These are phyloP conservation scores for Oostethus manadensis DNA, from an alignment of 2,113 vertebrate genomes.

Conservation along the genomic window DNA sequence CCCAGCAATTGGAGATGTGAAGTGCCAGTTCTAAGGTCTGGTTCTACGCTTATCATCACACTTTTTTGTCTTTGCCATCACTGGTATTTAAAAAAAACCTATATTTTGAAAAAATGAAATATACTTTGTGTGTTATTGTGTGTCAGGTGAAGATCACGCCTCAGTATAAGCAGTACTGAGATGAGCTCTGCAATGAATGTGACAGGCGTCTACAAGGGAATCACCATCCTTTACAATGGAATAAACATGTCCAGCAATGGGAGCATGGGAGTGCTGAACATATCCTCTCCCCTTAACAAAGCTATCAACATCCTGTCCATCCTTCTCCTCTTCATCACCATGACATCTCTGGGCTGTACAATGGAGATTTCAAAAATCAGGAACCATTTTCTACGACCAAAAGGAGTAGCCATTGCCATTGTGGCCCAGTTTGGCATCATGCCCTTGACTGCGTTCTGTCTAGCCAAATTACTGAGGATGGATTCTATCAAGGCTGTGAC, in stretches of 20 bases:
- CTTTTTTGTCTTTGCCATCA: too few relatives aligned
- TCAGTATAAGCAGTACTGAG: not conserved
- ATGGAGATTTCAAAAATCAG: slow-evolving; percentile 82
- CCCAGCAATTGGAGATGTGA: too few relatives aligned
- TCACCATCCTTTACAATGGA: not conserved
- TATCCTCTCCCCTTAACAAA: slow-evolving; percentile 47
- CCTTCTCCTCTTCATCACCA: slow-evolving; percentile 63
- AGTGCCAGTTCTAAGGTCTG: too few relatives aligned
- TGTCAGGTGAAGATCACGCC: slow-evolving; percentile 27
- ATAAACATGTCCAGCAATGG: slow-evolving; percentile 38
- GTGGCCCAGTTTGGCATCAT: slow-evolving; percentile 81
- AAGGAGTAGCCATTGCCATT: slow-evolving; percentile 72
- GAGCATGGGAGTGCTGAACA: slow-evolving; percentile 18
- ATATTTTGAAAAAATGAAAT: too few relatives aligned
- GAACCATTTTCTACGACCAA: slow-evolving; percentile 73
- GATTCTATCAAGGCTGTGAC: slow-evolving; percentile 68
- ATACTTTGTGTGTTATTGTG: slow-evolving; percentile 7
- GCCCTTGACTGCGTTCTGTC: slow-evolving; percentile 76
- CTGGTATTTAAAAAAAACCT: too few relatives aligned
- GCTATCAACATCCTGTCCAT: slow-evolving; percentile 56
- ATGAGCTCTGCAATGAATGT: slow-evolving; percentile 43
- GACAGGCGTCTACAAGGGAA: slow-evolving; percentile 23
- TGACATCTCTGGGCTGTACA: slow-evolving; percentile 78
- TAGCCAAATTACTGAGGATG: slow-evolving; percentile 73
- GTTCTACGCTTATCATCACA: too few relatives aligned